Percentiles rank a stretch among this genome's conserved stretches.
These are phyloP conservation scores for Hirtodrosophila alboralis DNA, from an alignment of 2,888 invertebrate species.

Conservation along the genomic window DNA sequence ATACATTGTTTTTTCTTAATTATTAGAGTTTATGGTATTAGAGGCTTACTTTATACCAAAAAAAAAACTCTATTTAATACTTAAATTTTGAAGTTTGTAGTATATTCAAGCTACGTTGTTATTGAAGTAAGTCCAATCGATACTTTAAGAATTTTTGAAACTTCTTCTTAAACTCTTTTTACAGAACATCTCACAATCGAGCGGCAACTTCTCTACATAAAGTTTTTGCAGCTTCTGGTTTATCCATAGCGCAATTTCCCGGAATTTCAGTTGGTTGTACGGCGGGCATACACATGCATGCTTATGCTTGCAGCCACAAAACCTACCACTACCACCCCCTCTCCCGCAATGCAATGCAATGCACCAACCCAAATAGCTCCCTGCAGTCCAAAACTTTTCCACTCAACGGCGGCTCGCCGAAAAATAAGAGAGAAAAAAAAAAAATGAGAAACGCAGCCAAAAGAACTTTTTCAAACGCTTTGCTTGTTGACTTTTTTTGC, in stretches of 20 bases:
- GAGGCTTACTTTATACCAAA: too few relatives aligned
- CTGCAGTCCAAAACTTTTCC: conserved; percentile 58
- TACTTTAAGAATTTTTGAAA: background rate
- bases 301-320: conserved; percentile 19
- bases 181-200: background rate
- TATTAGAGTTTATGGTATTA: too few relatives aligned
- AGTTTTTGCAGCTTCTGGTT: conserved; percentile 10
- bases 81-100: too few relatives aligned
- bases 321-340: background rate
- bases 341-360: background rate
- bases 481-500: conserved; percentile 53
- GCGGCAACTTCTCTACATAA: too few relatives aligned
- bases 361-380: conserved; percentile 11
- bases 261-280: conserved; percentile 36
- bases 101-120: too few relatives aligned
- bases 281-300: conserved; percentile 33
- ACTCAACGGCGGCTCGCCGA: conserved; percentile 43
- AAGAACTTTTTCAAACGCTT: conserved; percentile 56
- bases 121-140: too few relatives aligned
- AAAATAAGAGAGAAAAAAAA: conserved; percentile 6
- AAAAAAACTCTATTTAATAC: too few relatives aligned
- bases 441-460: conserved; percentile 14
- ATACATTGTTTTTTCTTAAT: too few relatives aligned
- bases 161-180: background rate
- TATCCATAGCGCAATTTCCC: conserved; percentile 9